A percentile compares a stretch with the other conserved stretches of the same genome.
phyloP scores from a whole-genome alignment of 2,113 vertebrate species.

The Fulica atra region DNA sequence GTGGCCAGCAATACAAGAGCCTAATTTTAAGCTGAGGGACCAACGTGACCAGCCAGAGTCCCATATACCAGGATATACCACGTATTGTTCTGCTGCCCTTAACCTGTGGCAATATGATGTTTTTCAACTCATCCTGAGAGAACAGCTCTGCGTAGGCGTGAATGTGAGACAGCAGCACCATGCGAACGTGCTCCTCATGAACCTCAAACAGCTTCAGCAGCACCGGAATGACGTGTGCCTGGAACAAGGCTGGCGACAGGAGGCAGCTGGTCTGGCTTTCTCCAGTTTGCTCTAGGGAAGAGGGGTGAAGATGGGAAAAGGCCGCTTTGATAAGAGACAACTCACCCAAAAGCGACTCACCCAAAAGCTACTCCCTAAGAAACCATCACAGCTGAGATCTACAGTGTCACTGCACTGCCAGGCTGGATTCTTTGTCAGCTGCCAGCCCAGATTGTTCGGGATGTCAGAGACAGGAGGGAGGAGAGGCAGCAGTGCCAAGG shows the following conservation, averaged over 20 bases:
- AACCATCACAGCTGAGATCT: background rate
- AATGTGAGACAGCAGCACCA: conserved; percentile 90
- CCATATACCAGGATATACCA: background rate
- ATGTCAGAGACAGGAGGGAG: background rate
- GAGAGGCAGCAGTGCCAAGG: background rate
- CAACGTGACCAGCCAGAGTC: background rate
- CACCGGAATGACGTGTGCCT: conserved; percentile 86
- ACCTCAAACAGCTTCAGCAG: conserved; percentile 91
- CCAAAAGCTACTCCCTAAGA: background rate
- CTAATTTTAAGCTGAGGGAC: background rate
- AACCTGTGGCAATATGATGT: conserved; percentile 94
- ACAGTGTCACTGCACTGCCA: background rate
- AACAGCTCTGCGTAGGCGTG: conserved; percentile 90
- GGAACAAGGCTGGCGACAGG: conserved; percentile 88
- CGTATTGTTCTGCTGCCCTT: background rate
- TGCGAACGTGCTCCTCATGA: conserved; percentile 91
- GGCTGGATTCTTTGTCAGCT: background rate
- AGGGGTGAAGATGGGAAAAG: background rate
- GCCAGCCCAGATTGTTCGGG: background rate
- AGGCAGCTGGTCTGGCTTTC: conserved; percentile 80
- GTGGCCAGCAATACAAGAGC: background rate
- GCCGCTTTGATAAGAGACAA: background rate
- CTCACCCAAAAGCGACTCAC: background rate
- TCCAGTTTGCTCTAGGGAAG: conserved; percentile 75
- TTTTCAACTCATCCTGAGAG: conserved; percentile 88